phyloP scores from a whole-genome alignment of 2,888 invertebrate species.

The Dicyrtoma fusca region DNA sequence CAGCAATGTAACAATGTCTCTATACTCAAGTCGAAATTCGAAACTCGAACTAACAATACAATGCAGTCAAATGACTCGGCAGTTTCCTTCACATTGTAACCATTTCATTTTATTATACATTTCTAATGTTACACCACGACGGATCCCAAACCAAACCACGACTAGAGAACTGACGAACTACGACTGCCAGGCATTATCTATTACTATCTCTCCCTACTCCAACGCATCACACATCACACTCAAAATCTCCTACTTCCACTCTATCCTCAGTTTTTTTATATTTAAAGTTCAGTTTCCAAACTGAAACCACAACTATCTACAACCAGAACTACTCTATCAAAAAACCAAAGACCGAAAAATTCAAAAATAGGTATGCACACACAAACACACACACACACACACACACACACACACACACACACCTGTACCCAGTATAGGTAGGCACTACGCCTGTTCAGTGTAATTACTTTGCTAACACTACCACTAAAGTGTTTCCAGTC shows the following conservation, averaged over 20 bases:
- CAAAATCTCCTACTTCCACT: conserved; percentile 21
- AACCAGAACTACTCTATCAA: too few species aligned
- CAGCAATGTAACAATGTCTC: conserved; percentile 42
- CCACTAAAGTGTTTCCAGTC: neutral
- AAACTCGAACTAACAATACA: conserved; percentile 37
- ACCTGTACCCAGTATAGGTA: too few species aligned
- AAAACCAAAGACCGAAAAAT: too few species aligned
- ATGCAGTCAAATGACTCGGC: conserved; percentile 43
- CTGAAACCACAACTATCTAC: neutral
- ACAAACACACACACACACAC: too few species aligned
- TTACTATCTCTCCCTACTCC: neutral
- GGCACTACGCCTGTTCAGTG: too few species aligned
- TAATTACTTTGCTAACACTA: neutral
- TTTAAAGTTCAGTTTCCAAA: too few species aligned
- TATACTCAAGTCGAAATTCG: conserved; percentile 32
- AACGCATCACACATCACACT: conserved; percentile 31
- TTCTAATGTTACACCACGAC: conserved; percentile 40
- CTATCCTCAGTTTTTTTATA: neutral
- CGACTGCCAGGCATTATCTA: conserved; percentile 14
- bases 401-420: too few species aligned
- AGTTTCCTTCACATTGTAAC: conserved; percentile 38
- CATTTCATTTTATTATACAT: conserved; percentile 38
- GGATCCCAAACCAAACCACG: conserved; percentile 28
- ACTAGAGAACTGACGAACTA: neutral
- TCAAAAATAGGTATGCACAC: neutral